These are phyloP conservation scores for Nomada ferruginata DNA, from an alignment of 2,888 invertebrate genomes.

Conservation along the genomic window DNA sequence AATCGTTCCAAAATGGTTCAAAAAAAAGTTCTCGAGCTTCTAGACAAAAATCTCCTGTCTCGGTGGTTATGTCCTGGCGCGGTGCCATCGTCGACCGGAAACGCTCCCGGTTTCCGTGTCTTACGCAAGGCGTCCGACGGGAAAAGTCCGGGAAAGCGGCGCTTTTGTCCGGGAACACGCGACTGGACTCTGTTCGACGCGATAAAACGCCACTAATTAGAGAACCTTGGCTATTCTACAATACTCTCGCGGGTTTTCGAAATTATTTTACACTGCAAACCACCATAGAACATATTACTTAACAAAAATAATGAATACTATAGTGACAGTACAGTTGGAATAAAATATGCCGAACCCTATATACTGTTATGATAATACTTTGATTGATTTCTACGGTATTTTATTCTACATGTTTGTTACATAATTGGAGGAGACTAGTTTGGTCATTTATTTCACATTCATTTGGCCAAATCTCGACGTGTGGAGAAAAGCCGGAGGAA, in stretches of 20 bases:
- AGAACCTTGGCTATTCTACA: constrained; percentile 54
- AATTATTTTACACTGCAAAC: constrained; percentile 1
- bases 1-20: not conserved
- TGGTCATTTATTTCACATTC: too few relatives aligned
- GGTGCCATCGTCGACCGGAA: constrained; percentile 61
- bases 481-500: too few relatives aligned
- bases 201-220: constrained; percentile 65
- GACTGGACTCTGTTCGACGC: constrained; percentile 26
- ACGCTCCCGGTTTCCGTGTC: constrained; percentile 49
- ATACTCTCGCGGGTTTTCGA: constrained; percentile 17
- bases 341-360: not conserved
- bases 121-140: constrained; percentile 58
- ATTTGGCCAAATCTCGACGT: too few relatives aligned
- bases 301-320: too few relatives aligned
- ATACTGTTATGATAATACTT: not conserved
- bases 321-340: too few relatives aligned
- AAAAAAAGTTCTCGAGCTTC: not conserved
- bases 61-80: constrained; percentile 45
- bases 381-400: not conserved
- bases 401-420: not conserved
- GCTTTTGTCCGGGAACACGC: constrained; percentile 37
- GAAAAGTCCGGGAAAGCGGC: constrained; percentile 46
- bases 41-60: not conserved
- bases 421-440: too few relatives aligned
- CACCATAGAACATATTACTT: too few relatives aligned